Conservation (phyloP, 2,113 vertebrate species). For the Muntiacus muntjak region DNA sequence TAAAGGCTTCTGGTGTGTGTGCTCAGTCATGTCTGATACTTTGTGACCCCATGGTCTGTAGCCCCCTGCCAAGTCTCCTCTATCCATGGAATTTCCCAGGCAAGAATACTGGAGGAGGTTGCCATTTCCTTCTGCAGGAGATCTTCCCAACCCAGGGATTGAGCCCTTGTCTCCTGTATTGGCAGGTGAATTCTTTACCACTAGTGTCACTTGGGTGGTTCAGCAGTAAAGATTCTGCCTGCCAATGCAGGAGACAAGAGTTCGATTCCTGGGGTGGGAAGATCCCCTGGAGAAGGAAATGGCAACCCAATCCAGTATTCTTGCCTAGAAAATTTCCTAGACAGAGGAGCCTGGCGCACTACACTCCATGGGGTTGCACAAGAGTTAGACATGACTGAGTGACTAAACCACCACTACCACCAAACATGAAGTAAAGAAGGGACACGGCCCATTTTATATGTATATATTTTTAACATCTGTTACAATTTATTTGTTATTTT, state of each 20-base stretch:
- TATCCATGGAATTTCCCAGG: not conserved
- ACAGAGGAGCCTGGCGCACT: not conserved
- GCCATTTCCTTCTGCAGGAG: not conserved
- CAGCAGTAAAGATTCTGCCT: not conserved
- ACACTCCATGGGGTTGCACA: not conserved
- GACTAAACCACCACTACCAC: not conserved
- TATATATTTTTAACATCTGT: not conserved
- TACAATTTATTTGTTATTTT: not conserved
- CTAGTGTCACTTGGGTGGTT: not conserved
- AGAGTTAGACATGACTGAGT: not conserved
- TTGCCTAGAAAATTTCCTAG: not conserved
- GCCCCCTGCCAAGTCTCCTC: not conserved
- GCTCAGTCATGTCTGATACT: not conserved
- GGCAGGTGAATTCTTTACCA: not conserved
- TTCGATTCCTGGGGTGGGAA: fast-evolving
- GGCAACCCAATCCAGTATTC: not conserved
- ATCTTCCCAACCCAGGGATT: not conserved
- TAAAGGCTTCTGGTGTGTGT: not conserved
- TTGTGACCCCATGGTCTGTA: not conserved
- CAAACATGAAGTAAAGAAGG: not conserved
- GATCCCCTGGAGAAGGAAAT: not conserved
- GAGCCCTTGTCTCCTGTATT: not conserved
- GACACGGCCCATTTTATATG: not conserved
- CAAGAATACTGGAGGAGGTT: not conserved
- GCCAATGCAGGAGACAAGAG: not conserved